Base-by-base conservation (phyloP, 2,113 vertebrate genomes). In the Sebastes fasciatus region DNA sequence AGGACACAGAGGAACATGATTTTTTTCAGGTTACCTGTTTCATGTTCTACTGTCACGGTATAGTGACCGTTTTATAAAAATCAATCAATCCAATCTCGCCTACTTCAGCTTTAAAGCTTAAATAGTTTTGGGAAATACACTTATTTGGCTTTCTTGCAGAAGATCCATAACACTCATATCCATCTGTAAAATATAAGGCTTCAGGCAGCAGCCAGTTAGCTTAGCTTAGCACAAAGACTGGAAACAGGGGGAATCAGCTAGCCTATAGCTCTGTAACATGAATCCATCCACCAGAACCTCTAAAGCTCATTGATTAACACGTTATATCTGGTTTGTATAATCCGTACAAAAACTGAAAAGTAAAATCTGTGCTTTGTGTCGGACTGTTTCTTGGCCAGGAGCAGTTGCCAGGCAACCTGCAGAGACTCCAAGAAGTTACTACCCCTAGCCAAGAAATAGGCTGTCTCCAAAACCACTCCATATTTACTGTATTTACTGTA, bases 191-290 rank as follows among this genome's bases (percentile, higher is more conserved):
- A 72, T 21, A 40, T 21, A 21, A 61, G 4, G 14, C 5, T 52
- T 34, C 34, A 69, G 21, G n/a, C 40, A 34, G 54, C 60, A 83
- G 67, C 14, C 2, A 17, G 11, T 77, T 61, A 34, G 60, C 45
- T 60, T 63, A 54, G 40, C 16, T 45, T 45, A 61, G 71, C 57
- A 34, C 26, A 64, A 58, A 76, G 19, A 12, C 57, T 48, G 5
- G 26, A 76, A 76, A 55, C 5, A 55, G 14, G 6, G 7, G 7
- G 14, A 43, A 45, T n/a, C 11, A 80, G 57, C 42, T 49, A 42
- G 23, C 19, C 45, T 9, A 34, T 34, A 45, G 2, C 63, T 74
- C 13, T 45, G n/a, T 58, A 46, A 69, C 16, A 43, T 26, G 3
- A 79, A 79, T 57, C 43, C 19, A 40, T 2, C 42, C 14, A 43